phyloP scores from a whole-genome alignment of 1,140 invertebrate species.

The Anoplolepis gracilipes region DNA sequence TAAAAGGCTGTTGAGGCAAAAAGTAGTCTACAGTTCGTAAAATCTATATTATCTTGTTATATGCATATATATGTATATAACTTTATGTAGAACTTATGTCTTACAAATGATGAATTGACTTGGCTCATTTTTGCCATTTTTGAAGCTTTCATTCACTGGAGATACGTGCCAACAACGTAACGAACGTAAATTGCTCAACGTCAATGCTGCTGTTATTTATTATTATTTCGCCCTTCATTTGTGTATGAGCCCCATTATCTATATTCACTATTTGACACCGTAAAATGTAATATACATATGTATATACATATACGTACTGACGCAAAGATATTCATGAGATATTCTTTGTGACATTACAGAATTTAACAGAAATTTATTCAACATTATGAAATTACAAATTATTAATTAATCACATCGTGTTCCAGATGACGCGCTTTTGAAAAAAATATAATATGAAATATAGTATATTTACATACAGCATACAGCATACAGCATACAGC shows the following conservation, averaged over 20 bases:
- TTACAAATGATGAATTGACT: background rate
- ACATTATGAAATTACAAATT: background rate
- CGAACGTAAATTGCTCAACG: too few relatives aligned
- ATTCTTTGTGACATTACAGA: background rate
- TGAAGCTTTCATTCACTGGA: background rate
- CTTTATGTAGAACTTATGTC: background rate
- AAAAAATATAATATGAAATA: slow-evolving; percentile 33
- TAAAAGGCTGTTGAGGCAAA: background rate
- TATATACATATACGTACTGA: too few relatives aligned
- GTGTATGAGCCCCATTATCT: too few relatives aligned
- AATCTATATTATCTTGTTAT: background rate
- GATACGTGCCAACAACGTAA: too few relatives aligned
- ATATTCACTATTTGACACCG: background rate
- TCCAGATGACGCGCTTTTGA: background rate
- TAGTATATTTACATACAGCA: too few relatives aligned
- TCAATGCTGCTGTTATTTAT: too few relatives aligned
- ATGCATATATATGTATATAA: background rate
- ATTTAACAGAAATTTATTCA: slow-evolving; percentile 19
- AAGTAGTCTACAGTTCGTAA: background rate
- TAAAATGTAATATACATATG: too few relatives aligned
- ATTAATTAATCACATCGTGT: background rate
- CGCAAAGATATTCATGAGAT: background rate
- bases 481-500: background rate
- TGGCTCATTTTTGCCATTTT: background rate
- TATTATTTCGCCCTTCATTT: too few relatives aligned